A percentile compares a stretch with the other conserved stretches of the same genome.
Evolutionary conservation across 1,140 invertebrate species (phyloP).

Genomic region (Pectinophora gossypiella): DNA sequence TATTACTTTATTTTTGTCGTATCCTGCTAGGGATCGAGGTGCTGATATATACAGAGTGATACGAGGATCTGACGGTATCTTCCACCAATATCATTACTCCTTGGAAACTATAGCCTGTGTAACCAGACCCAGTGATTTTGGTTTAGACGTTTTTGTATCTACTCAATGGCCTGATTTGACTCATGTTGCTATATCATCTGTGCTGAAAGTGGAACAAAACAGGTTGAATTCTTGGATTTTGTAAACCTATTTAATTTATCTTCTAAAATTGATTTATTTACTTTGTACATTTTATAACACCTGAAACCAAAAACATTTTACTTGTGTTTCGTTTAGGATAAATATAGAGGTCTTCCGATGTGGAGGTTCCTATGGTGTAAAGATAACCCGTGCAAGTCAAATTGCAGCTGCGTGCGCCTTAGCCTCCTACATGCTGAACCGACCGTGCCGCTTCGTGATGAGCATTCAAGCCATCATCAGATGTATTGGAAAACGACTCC

Average conservation of each 20-base stretch:
- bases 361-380: slow-evolving; percentile 38
- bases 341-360: slow-evolving; percentile 74
- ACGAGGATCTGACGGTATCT: slow-evolving; percentile 41
- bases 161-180: slow-evolving; percentile 80
- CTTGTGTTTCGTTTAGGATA: slow-evolving; percentile 62
- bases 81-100: slow-evolving; percentile 61
- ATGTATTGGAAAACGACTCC: slow-evolving; percentile 78
- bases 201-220: slow-evolving; percentile 71
- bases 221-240: slow-evolving; percentile 33
- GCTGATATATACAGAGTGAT: slow-evolving; percentile 31
- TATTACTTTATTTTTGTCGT: too few relatives aligned
- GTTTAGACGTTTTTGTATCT: slow-evolving; percentile 78
- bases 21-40: slow-evolving; percentile 40
- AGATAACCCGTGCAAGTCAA: slow-evolving; percentile 29
- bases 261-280: slow-evolving; percentile 18
- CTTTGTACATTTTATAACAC: background rate
- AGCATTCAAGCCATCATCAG: slow-evolving; percentile 80
- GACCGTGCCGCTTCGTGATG: slow-evolving; percentile 56
- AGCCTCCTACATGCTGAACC: slow-evolving; percentile 28
- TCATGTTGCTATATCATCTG: slow-evolving; percentile 76
- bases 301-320: background rate
- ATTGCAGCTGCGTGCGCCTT: slow-evolving; percentile 33
- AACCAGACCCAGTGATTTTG: slow-evolving; percentile 80
- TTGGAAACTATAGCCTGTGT: slow-evolving; percentile 80
- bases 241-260: background rate